Evolutionary conservation across 2,797 vertebrate species (phyloP).

Genomic region (Phalanger gymnotis): DNA sequence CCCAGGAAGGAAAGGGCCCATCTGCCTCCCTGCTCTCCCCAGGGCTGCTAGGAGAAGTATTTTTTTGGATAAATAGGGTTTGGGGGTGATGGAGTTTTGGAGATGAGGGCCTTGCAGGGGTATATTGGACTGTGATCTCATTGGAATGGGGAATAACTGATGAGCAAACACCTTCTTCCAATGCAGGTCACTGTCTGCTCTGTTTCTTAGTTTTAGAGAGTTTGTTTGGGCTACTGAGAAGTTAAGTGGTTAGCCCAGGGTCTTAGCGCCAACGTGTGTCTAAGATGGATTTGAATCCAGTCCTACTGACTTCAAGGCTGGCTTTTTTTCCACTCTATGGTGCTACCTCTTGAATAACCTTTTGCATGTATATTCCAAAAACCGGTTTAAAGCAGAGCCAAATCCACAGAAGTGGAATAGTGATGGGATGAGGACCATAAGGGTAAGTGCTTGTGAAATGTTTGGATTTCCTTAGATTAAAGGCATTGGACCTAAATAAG

Average conservation of each 20-base stretch:
- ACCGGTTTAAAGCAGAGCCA: not conserved
- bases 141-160: not conserved
- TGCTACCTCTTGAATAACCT: not conserved
- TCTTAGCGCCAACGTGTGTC: not conserved
- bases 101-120: not conserved
- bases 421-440: not conserved
- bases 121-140: not conserved
- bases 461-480: not conserved
- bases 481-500: not conserved
- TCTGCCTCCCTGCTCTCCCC: slow-evolving; percentile 31
- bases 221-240: not conserved
- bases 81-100: not conserved
- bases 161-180: not conserved
- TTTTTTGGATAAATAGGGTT: slow-evolving; percentile 51
- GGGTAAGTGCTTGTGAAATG: slow-evolving; percentile 31
- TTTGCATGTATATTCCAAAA: not conserved
- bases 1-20: slow-evolving; percentile 32
- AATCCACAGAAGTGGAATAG: not conserved
- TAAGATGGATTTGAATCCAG: not conserved
- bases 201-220: not conserved
- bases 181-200: not conserved
- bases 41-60: slow-evolving; percentile 36
- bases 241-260: not conserved
- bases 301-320: not conserved
- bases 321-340: not conserved